Evolutionary conservation across 2,113 vertebrate species (phyloP).

Genomic region (Climacteris rufus): DNA sequence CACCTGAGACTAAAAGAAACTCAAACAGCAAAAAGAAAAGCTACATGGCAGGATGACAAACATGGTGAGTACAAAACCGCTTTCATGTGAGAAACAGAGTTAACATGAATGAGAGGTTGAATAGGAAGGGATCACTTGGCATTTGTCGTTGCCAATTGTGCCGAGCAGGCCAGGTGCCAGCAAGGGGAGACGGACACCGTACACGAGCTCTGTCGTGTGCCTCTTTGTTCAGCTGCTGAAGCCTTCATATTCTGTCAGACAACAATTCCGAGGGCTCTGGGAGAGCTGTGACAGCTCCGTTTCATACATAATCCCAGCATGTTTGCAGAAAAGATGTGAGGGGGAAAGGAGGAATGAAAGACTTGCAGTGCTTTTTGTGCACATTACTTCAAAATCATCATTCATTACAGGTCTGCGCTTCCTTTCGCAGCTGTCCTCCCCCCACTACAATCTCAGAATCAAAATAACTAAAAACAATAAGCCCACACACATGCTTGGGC

Average conservation of each 20-base stretch:
- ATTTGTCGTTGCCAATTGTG: background rate
- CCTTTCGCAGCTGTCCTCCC: background rate
- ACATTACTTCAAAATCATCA: background rate
- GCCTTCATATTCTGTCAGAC: background rate
- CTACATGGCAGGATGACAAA: background rate
- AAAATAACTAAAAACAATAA: background rate
- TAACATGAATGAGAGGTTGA: background rate
- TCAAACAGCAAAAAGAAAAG: background rate
- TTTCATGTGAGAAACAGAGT: background rate
- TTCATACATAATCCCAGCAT: background rate
- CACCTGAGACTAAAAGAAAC: background rate
- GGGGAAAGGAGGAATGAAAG: background rate
- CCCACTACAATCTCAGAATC: background rate
- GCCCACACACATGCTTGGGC: background rate
- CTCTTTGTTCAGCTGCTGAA: conserved; percentile 2
- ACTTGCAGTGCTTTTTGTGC: background rate
- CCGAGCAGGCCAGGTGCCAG: background rate
- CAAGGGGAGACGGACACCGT: background rate
- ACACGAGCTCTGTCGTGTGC: background rate
- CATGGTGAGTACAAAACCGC: background rate
- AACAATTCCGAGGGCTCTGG: background rate
- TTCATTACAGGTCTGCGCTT: background rate
- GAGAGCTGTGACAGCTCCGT: background rate
- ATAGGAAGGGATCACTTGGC: background rate
- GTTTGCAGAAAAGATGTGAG: background rate